Evolutionary conservation across 2,797 vertebrate species (phyloP).

Genomic region (Etheostoma nigrum): DNA sequence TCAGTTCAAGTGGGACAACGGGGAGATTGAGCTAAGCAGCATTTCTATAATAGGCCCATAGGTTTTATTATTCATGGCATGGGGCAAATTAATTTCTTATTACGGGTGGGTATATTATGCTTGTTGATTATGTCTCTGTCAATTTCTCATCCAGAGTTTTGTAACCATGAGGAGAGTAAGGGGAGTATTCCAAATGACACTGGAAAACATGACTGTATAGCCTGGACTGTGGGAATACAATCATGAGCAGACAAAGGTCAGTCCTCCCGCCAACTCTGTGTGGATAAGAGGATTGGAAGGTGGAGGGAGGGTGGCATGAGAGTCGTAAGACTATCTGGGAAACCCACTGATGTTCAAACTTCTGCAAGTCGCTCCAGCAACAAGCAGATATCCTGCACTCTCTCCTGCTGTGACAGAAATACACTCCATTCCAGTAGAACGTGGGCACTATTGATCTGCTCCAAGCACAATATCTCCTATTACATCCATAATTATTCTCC

Average conservation of each 20-base stretch:
- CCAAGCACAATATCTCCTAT: conserved; percentile 79
- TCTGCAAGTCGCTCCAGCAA: conserved; percentile 68
- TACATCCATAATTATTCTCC: conserved; percentile 81
- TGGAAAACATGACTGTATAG: conserved; percentile 75
- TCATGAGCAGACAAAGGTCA: conserved; percentile 76
- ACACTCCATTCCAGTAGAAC: conserved; percentile 70
- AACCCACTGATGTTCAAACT: conserved; percentile 70
- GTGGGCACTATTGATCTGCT: conserved; percentile 79
- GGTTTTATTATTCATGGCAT: conserved; percentile 44
- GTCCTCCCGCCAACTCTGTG: conserved; percentile 71
- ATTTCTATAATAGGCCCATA: conserved; percentile 50
- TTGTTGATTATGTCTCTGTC: conserved; percentile 55
- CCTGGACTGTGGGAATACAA: conserved; percentile 76
- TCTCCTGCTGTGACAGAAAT: conserved; percentile 79
- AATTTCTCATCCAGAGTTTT: conserved; percentile 43
- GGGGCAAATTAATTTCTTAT: conserved; percentile 46
- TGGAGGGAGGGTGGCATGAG: conserved; percentile 39
- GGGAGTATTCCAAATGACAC: conserved; percentile 61
- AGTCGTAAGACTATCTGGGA: conserved; percentile 71
- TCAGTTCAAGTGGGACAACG: conserved; percentile 53
- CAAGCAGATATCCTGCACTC: conserved; percentile 74
- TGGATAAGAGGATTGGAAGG: conserved; percentile 75
- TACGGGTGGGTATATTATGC: conserved; percentile 37
- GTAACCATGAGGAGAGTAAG: conserved; percentile 33
- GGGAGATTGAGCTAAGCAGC: conserved; percentile 36